Evolutionary conservation across 2,888 invertebrate species (phyloP).

Genomic region (Girardia tigrina): DNA sequence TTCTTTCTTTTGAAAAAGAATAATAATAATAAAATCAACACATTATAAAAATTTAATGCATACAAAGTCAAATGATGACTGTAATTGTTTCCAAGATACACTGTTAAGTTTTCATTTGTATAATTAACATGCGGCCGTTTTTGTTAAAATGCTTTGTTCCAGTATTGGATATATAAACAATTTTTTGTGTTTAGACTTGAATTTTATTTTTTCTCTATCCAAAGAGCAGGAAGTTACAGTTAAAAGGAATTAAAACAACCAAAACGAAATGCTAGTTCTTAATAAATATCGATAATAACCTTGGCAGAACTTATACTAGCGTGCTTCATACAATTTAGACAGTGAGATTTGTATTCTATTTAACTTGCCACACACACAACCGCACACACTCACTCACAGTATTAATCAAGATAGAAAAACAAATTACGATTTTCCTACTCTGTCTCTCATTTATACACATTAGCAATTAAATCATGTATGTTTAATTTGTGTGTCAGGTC

Average conservation of each 20-base stretch:
- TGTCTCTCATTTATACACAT: not conserved
- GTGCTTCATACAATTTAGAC: not conserved
- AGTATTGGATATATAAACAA: conserved; percentile 23
- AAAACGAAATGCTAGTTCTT: not conserved
- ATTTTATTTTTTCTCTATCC: not conserved
- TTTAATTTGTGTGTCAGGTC: not conserved
- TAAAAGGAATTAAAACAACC: conserved; percentile 1
- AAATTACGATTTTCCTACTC: not conserved
- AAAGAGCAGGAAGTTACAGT: conserved; percentile 4
- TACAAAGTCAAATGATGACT: not conserved
- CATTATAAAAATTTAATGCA: too few relatives aligned
- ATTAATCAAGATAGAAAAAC: not conserved
- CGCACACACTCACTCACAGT: not conserved
- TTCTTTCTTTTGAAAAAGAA: too few relatives aligned
- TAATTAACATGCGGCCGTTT: conserved; percentile 23
- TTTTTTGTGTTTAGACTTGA: not conserved
- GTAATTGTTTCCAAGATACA: conserved; percentile 19
- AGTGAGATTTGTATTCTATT: not conserved
- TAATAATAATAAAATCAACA: too few relatives aligned
- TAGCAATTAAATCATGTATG: not conserved
- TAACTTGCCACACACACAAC: too few relatives aligned
- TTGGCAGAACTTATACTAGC: conserved; percentile 4
- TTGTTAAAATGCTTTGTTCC: conserved; percentile 18
- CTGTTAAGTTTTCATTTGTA: conserved; percentile 1
- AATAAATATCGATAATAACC: conserved; percentile 11